These are phyloP conservation scores for Tinea pellionella DNA, from an alignment of 2,888 invertebrate genomes.

Conservation along the genomic window DNA sequence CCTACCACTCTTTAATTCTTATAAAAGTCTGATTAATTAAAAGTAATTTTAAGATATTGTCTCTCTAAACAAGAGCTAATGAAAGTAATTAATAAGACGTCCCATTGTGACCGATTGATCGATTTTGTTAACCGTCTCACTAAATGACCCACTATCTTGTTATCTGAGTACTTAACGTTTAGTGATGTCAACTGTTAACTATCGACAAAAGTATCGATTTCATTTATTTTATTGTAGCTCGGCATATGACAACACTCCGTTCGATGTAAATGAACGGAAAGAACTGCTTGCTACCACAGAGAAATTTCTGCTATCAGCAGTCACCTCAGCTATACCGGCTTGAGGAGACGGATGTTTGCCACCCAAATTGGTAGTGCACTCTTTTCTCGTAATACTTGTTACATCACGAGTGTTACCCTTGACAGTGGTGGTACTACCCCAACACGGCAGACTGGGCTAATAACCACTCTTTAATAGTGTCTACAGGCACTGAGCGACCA, in stretches of 20 bases:
- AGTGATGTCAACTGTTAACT: not conserved
- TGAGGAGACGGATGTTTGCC: no score
- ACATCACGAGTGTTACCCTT: no score
- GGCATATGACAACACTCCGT: not conserved
- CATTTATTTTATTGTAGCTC: not conserved
- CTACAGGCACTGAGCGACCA: no score
- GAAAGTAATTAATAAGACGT: not conserved
- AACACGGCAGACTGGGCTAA: no score
- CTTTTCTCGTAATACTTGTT: no score
- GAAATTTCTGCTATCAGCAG: no score
- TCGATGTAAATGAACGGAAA: not conserved
- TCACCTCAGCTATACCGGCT: no score
- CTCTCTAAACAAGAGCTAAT: not conserved
- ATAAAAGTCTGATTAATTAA: not conserved
- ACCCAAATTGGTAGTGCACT: no score
- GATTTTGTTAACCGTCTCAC: slow-evolving; percentile 2
- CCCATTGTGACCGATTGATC: slow-evolving; percentile 10
- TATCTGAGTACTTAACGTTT: slow-evolving; percentile 1
- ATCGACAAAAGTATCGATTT: slow-evolving; percentile 6
- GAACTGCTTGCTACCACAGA: no score
- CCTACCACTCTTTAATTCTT: no score
- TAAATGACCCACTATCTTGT: slow-evolving; percentile 6
- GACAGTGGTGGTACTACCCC: no score
- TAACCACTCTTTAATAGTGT: no score
- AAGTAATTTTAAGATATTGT: not conserved